Evolutionary conservation across 2,888 invertebrate species (phyloP), one percentile per base, ranked within the genome.

Genomic region (Belgica antarctica): DNA sequence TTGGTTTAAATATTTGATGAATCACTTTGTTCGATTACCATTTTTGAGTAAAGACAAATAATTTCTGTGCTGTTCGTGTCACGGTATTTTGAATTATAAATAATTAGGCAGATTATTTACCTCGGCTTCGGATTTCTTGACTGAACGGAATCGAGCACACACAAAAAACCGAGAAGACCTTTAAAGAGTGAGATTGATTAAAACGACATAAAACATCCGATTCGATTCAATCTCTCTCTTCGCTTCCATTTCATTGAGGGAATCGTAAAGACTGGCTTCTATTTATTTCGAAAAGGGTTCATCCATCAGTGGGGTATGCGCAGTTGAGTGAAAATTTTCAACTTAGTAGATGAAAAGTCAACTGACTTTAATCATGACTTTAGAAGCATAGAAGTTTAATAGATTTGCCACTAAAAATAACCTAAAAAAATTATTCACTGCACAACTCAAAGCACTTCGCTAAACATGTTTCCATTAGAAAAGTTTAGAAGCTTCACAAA

Each of bases 11-110:
- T 62, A 62, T 62, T 62, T 62, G 28, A 62, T 31, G 28, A 28
- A 28, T 28, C 62, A 62, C 62, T 62, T 62, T 62, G 62, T 59
- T 59, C 59, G 27, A 59, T 59, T 59, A 59, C 27, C 27, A 24
- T 59, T 59, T 17, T 46, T 15, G 17, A 27, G 24, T 15, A 8
- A 59, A 5, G 59, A 41, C 3, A 41, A 41, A 41, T 15, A 41
- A n/a, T 41, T 41, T 31, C 10, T 31, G 4, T 41, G n/a, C 15
- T 15, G 24, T 59, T 10, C 59, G 17, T 59, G 59, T 59, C 59
- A 59, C 59, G 59, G 59, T n/a, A 27, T 7, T 59, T 59, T 59
- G 59, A 59, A 22, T 57, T 15, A 59, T 27, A 27, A 59, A 59
- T 59, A 59, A 59, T 59, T n/a, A 59, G 24, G 10, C 17, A 27